phyloP scores from a whole-genome alignment of 2,888 invertebrate species.

The Julus scandinavius region DNA sequence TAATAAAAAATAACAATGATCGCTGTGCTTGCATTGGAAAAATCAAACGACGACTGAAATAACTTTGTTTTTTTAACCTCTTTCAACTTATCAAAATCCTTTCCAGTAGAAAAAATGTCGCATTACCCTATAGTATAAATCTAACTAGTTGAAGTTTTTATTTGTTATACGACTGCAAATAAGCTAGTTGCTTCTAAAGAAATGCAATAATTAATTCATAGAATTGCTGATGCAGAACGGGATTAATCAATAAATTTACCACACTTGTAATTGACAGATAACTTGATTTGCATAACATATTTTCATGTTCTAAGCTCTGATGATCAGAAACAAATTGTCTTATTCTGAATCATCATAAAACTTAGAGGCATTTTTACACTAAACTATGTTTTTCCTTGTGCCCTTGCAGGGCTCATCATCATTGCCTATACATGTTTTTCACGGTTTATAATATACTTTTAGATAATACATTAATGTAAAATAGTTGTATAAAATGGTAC shows the following conservation, averaged over 20 bases:
- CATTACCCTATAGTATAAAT: constrained; percentile 13
- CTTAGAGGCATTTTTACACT: too few species aligned
- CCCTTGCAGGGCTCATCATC: too few species aligned
- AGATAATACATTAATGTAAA: too few species aligned
- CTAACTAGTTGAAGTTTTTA: constrained; percentile 25
- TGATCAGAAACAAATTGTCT: too few species aligned
- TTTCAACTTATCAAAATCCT: constrained; percentile 18
- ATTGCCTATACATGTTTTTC: too few species aligned
- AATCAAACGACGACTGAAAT: constrained; percentile 17
- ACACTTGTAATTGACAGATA: not conserved
- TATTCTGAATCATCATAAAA: too few species aligned
- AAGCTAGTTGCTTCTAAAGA: constrained; percentile 23
- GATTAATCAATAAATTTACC: constrained; percentile 3
- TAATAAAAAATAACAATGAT: constrained; percentile 26
- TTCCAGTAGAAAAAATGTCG: constrained; percentile 15
- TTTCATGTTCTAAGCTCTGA: too few species aligned
- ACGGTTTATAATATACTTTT: too few species aligned
- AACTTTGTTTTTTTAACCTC: constrained; percentile 4
- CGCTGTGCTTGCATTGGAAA: not conserved
- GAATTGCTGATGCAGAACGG: constrained; percentile 4
- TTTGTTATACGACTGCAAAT: constrained; percentile 15
- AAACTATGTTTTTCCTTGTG: too few species aligned
- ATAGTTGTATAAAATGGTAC: too few species aligned
- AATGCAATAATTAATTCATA: not conserved
- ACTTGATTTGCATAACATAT: too few species aligned